Conservation (phyloP, 92 coral and sea anemone genomes). For the Actinostola sp. region DNA sequence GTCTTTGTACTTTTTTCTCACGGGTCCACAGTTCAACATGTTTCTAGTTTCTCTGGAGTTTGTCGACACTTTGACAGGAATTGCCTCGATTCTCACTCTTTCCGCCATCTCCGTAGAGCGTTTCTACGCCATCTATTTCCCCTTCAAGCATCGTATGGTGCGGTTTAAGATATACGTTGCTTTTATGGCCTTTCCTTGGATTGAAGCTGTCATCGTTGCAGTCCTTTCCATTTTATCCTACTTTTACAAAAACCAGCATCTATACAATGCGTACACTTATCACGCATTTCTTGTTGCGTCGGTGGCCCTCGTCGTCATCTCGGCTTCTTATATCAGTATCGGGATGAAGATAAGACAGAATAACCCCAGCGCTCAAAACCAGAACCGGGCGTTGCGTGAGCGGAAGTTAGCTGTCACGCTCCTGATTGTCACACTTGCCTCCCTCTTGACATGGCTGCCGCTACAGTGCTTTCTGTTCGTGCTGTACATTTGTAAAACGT, state of each 20-base stretch:
- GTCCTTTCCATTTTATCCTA: background rate
- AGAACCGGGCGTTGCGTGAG: constrained; percentile 26
- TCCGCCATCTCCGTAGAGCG: constrained; percentile 56
- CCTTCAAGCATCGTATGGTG: constrained; percentile 44
- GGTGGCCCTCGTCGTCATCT: constrained; percentile 2
- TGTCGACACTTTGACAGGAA: constrained; percentile 52
- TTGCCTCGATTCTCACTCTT: constrained; percentile 54
- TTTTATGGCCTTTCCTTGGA: constrained; percentile 25
- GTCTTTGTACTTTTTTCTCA: constrained; percentile 12
- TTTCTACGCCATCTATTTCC: constrained; percentile 53
- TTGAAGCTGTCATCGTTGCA: background rate
- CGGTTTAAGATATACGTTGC: constrained; percentile 13
- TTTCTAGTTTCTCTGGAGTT: constrained; percentile 32
- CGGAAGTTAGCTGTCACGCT: constrained; percentile 51
- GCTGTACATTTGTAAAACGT: constrained; percentile 19
- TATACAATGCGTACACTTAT: background rate
- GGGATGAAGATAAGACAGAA: constrained; percentile 22
- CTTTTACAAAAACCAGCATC: background rate
- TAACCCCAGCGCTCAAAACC: constrained; percentile 27
- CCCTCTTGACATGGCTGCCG: constrained; percentile 51
- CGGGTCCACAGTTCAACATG: constrained; percentile 41
- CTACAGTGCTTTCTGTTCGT: constrained; percentile 30
- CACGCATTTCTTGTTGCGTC: background rate
- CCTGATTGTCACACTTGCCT: constrained; percentile 49
- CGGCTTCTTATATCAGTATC: constrained; percentile 3